Evolutionary conservation across 2,797 vertebrate species (phyloP), one percentile per base, ranked within the genome.

Genomic region (Nannoperca obscura): DNA sequence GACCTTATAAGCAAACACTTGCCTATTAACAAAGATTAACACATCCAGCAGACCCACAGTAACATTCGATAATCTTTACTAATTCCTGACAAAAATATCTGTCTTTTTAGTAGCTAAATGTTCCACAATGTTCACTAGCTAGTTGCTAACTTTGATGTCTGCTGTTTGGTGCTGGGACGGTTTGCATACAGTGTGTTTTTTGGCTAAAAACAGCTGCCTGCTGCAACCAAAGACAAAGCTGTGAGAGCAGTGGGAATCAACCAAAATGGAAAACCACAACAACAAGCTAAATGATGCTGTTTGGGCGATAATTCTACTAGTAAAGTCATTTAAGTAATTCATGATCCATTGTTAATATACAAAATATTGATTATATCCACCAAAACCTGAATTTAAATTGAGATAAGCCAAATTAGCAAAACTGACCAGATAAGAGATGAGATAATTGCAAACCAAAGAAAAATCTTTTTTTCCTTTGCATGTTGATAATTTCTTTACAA

Each of bases 401-500:
- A 63, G 24, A 46, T 58, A 27, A 47, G 49, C 30, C 19, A 57
- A 68, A 49, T n/a, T 13, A 49, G 3, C 50, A 22, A 17, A 54
- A 10, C 13, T 32, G 46, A 49, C 11, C 3, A 1, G 62, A 68
- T 36, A n/a, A 53, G 9, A 1, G 62, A 68, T 27, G 32, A 53
- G 9, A 32, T 24, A 53, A 50, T 4, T 42, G 34, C 22, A 12
- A 34, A 63, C 22, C 38, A 36, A 49, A 32, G 58, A 1, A 13
- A n/a, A 3, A 42, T 0, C 34, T 47, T 61, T 60, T 12, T 32
- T 24, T 9, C 8, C 3, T 34, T 63, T 59, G 19, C 10, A 7
- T 47, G 50, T 27, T 49, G 0, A 62, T 34, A 17, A 4, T 57
- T 46, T 74, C 15, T 76, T 27, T 65, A 44, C 27, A 61, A 78